A percentile compares a stretch with the other conserved stretches of the same genome.
These are phyloP conservation scores for Tauraco erythrolophus DNA, from an alignment of 2,113 vertebrate genomes.

Conservation along the genomic window DNA sequence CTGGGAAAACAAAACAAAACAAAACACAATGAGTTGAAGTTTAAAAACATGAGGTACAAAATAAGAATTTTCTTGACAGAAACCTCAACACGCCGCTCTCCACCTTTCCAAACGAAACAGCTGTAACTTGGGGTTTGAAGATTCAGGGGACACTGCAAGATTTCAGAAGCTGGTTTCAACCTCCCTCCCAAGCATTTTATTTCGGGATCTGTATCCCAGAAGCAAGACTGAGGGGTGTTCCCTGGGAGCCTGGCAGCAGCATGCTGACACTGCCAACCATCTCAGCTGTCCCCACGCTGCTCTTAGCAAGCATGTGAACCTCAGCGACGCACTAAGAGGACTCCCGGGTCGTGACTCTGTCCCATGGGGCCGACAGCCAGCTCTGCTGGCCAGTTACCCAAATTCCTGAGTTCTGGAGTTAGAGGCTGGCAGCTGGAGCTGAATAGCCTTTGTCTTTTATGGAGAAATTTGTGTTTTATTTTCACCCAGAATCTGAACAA, in stretches of 20 bases:
- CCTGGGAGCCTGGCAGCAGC: neutral
- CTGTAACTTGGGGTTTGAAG: neutral
- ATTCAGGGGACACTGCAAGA: neutral
- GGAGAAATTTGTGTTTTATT: neutral
- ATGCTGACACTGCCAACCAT: neutral
- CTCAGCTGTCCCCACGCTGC: neutral
- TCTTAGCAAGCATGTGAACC: neutral
- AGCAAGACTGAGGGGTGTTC: too few species aligned
- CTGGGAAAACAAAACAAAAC: neutral
- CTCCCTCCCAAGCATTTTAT: neutral
- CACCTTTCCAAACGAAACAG: neutral
- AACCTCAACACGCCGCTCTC: neutral
- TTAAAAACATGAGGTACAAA: neutral
- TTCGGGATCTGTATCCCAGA: neutral
- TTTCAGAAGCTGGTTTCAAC: neutral
- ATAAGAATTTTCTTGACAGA: neutral
- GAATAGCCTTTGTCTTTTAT: neutral
- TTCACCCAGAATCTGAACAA: neutral
- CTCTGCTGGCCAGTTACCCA: accelerated
- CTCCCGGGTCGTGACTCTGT: accelerated
- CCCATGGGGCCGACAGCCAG: accelerated
- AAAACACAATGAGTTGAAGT: neutral
- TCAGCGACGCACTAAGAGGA: neutral
- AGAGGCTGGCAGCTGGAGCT: neutral
- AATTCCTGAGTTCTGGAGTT: neutral